Evolutionary conservation across 2,113 vertebrate genomes (phyloP), one percentile per base, ranked within the genome.

Genomic region (Sebastes fasciatus): DNA sequence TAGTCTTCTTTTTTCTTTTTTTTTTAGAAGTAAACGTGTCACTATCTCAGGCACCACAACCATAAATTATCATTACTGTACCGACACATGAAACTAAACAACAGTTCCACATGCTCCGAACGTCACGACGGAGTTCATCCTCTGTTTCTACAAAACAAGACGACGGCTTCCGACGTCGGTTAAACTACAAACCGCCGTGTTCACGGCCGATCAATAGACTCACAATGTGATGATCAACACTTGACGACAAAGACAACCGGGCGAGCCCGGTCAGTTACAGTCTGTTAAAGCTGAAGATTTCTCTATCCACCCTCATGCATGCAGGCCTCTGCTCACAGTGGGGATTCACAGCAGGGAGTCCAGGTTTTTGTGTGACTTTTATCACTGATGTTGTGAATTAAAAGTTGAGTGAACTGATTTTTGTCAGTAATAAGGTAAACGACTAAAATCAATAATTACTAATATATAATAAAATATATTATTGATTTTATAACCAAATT

Each of bases 11-110:
- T 21, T 61, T 68, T 6, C 34, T 23, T 72, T 17, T 60, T 57
- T 55, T 21, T 65, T 80, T 40, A 21, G 34, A 87, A 84, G 87
- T 89, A 83, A 81, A 87, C 68, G 61, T 64, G 74, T 89, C 89
- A 84, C 87, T 83, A 90, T 86, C 78, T 89, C 80, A 85, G 91
- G 88, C 88, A 93, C 87, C 77, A 86, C 83, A 80, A 88, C 77
- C 80, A 91, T 89, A 87, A 88, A 88, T 84, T 69, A 89, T 74
- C 79, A 74, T 84, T 12, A 90, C 74, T 83, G 82, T 84, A 89
- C 78, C 61, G 1, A 84, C 83, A 81, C 80, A 83, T 79, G 83
- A 86, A 90, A 90, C 84, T 63, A 77, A 57, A 86, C 71, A 1
- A 77, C 80, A 77, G 84, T 74, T 89, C 79, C 85, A 86, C 86